Percentiles rank a stretch among this genome's conserved stretches.
phyloP scores from a whole-genome alignment of 2,113 vertebrate species.

The Euleptes europaea region DNA sequence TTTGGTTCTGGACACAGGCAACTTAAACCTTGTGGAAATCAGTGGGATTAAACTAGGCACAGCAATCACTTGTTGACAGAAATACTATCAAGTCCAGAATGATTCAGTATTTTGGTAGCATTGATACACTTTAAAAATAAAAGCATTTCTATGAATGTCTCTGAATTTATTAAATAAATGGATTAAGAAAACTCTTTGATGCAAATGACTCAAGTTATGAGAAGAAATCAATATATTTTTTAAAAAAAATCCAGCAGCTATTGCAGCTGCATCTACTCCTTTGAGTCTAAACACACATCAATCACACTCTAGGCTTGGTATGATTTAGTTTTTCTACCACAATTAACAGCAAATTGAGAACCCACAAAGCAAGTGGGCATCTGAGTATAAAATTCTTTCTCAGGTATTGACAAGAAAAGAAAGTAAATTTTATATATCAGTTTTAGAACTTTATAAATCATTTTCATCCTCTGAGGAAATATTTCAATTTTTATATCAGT shows the following conservation, averaged over 20 bases:
- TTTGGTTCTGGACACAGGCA: not conserved
- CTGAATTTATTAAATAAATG: not conserved
- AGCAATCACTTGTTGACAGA: not conserved
- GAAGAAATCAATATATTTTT: not conserved
- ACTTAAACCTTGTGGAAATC: not conserved
- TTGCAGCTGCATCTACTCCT: slow-evolving; percentile 25
- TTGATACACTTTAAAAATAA: not conserved
- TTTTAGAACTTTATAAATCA: not conserved
- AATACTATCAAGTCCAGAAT: not conserved
- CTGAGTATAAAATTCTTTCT: slow-evolving; percentile 55
- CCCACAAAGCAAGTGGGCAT: slow-evolving; percentile 50
- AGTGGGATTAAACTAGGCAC: not conserved
- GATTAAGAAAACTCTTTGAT: slow-evolving; percentile 20
- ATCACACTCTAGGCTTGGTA: slow-evolving; percentile 39
- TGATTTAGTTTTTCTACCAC: slow-evolving; percentile 25
- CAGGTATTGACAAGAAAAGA: slow-evolving; percentile 37
- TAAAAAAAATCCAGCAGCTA: not conserved
- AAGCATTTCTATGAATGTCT: not conserved
- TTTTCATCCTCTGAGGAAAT: not conserved
- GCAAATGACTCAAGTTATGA: slow-evolving; percentile 9
- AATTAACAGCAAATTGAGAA: slow-evolving; percentile 57
- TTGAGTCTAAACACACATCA: slow-evolving; percentile 35
- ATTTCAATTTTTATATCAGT: not conserved
- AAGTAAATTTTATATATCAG: slow-evolving; percentile 20
- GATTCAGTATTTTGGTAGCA: not conserved